A percentile compares a stretch with the other conserved stretches of the same genome.
phyloP scores from a whole-genome alignment of 1,140 invertebrate genomes.

The Rhopalosiphum maidis region DNA sequence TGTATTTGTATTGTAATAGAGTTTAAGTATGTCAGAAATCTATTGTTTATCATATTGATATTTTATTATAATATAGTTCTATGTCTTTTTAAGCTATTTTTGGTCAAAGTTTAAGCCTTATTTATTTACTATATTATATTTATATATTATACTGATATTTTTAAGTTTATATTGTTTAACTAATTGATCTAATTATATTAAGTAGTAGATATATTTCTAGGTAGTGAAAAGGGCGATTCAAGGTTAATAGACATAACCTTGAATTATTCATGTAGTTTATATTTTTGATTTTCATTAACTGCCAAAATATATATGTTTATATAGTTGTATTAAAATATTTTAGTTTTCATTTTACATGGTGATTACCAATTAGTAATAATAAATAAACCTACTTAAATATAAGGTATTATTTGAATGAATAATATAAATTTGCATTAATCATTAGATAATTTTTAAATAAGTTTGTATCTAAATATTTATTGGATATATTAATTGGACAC shows the following conservation, averaged over 20 bases:
- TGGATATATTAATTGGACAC: no score
- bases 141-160: neutral
- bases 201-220: neutral
- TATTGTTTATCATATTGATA: neutral
- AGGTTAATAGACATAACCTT: slow-evolving; percentile 48
- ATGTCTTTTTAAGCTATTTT: no score
- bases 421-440: neutral
- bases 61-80: neutral
- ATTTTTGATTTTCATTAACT: neutral
- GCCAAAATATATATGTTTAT: neutral
- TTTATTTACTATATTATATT: neutral
- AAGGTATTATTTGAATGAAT: neutral
- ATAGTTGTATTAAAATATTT: neutral
- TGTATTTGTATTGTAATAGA: neutral
- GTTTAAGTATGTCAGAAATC: neutral
- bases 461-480: neutral
- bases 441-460: neutral
- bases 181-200: neutral
- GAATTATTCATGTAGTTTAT: neutral
- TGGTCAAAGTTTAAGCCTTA: neutral
- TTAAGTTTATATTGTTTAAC: neutral
- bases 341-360: neutral
- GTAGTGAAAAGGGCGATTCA: neutral
- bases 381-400: neutral
- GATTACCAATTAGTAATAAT: neutral